Evolutionary conservation across 2,797 vertebrate species (phyloP).

Genomic region (Nannoperca obscura): DNA sequence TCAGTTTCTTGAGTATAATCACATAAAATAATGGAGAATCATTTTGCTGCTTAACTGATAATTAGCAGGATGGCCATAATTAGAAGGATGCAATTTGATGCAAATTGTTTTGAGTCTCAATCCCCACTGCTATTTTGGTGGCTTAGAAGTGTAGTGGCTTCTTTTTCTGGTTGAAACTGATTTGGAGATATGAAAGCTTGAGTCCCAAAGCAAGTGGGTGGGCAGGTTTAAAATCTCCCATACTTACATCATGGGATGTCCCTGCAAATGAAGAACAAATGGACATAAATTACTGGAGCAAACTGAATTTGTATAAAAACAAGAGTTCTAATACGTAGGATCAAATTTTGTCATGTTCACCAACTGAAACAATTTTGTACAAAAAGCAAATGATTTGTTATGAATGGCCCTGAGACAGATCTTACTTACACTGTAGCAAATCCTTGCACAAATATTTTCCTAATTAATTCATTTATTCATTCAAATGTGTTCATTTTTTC

Average conservation of each 20-base stretch:
- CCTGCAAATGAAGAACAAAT: background rate
- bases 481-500: slow-evolving; percentile 40
- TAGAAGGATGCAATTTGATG: background rate
- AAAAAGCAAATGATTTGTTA: slow-evolving; percentile 23
- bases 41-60: slow-evolving; percentile 15
- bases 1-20: background rate
- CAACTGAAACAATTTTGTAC: background rate
- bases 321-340: too few relatives aligned
- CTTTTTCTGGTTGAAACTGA: background rate
- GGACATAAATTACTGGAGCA: background rate
- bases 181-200: background rate
- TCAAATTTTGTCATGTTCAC: background rate
- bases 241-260: background rate
- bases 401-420: slow-evolving; percentile 3
- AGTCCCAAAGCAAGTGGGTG: background rate
- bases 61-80: background rate
- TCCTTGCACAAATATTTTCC: slow-evolving; percentile 11
- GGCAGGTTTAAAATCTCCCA: background rate
- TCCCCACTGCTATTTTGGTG: background rate
- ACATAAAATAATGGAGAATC: background rate
- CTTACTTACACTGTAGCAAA: background rate
- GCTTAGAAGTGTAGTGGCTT: background rate
- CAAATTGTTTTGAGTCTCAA: background rate
- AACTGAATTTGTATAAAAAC: background rate
- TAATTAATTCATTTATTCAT: slow-evolving; percentile 50